Conservation (phyloP, 2,888 invertebrate genomes). For the Drosophila greeni region DNA sequence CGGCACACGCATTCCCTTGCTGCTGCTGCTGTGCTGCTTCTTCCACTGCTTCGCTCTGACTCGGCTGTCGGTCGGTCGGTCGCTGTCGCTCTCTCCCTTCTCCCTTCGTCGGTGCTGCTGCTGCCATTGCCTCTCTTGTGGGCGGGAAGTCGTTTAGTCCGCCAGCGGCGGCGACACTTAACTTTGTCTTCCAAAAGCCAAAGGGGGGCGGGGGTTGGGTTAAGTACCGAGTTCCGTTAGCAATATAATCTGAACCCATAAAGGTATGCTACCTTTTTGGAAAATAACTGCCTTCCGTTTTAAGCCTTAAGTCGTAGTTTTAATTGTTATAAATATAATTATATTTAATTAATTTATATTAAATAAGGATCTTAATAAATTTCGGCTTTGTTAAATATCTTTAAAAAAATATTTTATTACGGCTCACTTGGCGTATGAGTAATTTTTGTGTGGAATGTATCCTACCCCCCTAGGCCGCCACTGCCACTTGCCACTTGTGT, state of each 20-base stretch:
- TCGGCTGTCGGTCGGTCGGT: conserved; percentile 37
- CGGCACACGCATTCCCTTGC: conserved; percentile 24
- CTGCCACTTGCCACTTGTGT: conserved; percentile 20
- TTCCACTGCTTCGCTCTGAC: conserved; percentile 8
- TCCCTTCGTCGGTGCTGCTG: background rate
- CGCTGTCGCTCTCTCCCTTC: conserved; percentile 20
- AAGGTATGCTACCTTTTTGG: conserved; percentile 32
- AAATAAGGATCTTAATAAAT: background rate
- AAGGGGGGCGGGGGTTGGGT: background rate
- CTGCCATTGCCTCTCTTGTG: conserved; percentile 13
- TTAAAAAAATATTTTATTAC: background rate
- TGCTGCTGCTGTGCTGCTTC: conserved; percentile 6
- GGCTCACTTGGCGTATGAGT: conserved; percentile 12
- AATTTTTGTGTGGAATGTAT: background rate
- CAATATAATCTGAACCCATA: conserved; percentile 9
- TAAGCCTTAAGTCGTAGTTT: background rate
- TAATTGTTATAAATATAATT: background rate
- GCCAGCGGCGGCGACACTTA: conserved; percentile 31
- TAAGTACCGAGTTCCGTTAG: conserved; percentile 1
- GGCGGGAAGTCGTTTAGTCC: conserved; percentile 27
- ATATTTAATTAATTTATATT: background rate
- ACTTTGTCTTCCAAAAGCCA: conserved; percentile 4
- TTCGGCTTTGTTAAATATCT: background rate
- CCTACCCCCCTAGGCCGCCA: conserved; percentile 7
- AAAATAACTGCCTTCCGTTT: background rate